Conservation (phyloP, 2,888 invertebrate genomes). For the Nomada flava region DNA sequence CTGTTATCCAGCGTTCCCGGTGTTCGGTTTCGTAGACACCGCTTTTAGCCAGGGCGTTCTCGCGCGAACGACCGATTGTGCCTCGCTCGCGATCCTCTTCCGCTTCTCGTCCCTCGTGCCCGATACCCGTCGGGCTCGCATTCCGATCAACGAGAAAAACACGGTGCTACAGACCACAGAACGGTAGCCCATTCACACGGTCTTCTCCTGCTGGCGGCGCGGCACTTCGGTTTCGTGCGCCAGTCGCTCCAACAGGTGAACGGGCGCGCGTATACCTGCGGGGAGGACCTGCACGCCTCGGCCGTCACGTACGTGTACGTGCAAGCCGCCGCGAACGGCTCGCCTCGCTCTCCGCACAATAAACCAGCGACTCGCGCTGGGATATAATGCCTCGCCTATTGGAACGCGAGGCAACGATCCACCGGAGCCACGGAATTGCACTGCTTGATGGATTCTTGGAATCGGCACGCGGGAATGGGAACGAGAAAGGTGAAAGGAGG, state of each 20-base stretch:
- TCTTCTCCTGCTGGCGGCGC: constrained; percentile 56
- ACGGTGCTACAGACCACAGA: constrained; percentile 74
- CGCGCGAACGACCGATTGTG: constrained; percentile 42
- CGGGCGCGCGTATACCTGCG: constrained; percentile 56
- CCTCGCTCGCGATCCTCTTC: constrained; percentile 37
- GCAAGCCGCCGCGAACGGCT: constrained; percentile 23
- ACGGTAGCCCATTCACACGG: constrained; percentile 81
- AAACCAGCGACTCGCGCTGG: constrained; percentile 66
- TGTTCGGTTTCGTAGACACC: constrained; percentile 71
- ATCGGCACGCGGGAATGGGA: constrained; percentile 52
- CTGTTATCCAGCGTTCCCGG: constrained; percentile 71
- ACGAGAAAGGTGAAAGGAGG: neutral
- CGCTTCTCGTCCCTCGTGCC: constrained; percentile 29
- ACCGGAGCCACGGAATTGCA: constrained; percentile 62
- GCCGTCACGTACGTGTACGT: constrained; percentile 51
- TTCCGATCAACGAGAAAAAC: constrained; percentile 78
- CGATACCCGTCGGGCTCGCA: constrained; percentile 61
- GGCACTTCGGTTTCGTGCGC: constrained; percentile 47
- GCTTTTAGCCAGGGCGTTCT: constrained; percentile 47
- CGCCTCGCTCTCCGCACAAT: constrained; percentile 63
- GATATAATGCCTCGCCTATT: constrained; percentile 69
- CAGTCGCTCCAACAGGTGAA: constrained; percentile 45
- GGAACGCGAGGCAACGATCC: constrained; percentile 68
- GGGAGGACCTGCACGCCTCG: constrained; percentile 44
- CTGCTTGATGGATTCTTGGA: constrained; percentile 69